These are phyloP conservation scores for Asobara japonica DNA, from an alignment of 1,140 invertebrate species.

Conservation along the genomic window DNA sequence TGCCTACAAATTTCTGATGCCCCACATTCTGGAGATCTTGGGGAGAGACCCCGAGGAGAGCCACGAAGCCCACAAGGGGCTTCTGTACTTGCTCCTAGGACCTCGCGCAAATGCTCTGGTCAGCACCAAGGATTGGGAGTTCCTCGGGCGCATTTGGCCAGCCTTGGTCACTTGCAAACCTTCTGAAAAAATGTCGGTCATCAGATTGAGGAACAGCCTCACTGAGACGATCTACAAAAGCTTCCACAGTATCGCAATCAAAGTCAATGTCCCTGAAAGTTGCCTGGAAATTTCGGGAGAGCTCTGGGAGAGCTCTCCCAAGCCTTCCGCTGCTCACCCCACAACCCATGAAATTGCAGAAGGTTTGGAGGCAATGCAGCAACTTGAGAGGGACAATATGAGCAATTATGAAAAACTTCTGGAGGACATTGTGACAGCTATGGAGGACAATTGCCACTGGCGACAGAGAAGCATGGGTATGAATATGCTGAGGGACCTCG, in stretches of 20 bases:
- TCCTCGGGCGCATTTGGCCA: conserved; percentile 79
- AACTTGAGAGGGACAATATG: conserved; percentile 64
- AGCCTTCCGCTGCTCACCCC: conserved; percentile 46
- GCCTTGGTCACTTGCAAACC: conserved; percentile 76
- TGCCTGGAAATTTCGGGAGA: conserved; percentile 66
- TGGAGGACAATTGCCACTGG: conserved; percentile 83
- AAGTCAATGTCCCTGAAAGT: conserved; percentile 67
- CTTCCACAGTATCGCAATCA: conserved; percentile 72
- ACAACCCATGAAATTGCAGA: conserved; percentile 56
- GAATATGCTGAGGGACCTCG: conserved; percentile 75
- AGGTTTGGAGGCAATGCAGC: conserved; percentile 58
- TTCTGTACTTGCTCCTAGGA: conserved; percentile 79
- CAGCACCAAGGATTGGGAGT: conserved; percentile 80
- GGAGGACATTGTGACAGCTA: conserved; percentile 71
- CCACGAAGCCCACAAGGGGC: conserved; percentile 84
- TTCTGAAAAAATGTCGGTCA: conserved; percentile 84
- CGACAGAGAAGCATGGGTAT: conserved; percentile 79
- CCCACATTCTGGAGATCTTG: conserved; percentile 71
- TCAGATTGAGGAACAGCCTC: conserved; percentile 76
- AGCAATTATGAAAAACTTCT: conserved; percentile 72
- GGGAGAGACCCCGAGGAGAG: conserved; percentile 68
- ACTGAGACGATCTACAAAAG: conserved; percentile 64
- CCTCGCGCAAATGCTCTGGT: conserved; percentile 72
- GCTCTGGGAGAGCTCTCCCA: conserved; percentile 59
- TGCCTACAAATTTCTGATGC: conserved; percentile 71